Conservation (phyloP, 2,888 invertebrate species). For the Lydus trimaculatus region DNA sequence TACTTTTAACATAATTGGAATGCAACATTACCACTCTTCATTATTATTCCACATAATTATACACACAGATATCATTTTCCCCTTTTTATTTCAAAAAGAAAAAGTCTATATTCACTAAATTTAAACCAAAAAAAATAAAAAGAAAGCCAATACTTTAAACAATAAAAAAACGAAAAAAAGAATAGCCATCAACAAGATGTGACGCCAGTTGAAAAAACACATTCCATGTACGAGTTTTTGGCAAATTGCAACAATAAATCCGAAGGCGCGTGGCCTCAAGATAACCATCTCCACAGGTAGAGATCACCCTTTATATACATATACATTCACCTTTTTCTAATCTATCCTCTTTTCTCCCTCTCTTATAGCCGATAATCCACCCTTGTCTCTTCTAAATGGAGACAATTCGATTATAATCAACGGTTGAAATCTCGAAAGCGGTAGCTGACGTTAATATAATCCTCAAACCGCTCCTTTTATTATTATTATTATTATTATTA, state of each 20-base stretch:
- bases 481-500: not conserved
- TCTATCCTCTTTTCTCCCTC: not conserved
- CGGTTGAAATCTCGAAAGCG: not conserved
- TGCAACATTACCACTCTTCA: not conserved
- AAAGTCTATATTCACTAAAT: no score
- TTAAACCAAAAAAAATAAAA: no score
- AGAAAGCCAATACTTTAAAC: no score
- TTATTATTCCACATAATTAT: not conserved
- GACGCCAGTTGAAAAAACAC: conserved; percentile 38
- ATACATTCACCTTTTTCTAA: not conserved
- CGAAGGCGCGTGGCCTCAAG: conserved; percentile 50
- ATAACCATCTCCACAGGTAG: conserved; percentile 46
- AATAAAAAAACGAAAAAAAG: not conserved
- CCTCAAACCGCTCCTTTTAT: not conserved
- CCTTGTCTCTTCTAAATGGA: not conserved
- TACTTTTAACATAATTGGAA: not conserved
- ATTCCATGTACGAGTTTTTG: conserved; percentile 51
- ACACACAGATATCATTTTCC: not conserved
- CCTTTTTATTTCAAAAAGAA: no score
- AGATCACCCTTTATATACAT: conserved; percentile 5
- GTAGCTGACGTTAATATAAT: conserved; percentile 4
- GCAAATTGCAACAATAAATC: conserved; percentile 56
- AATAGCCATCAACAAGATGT: not conserved
- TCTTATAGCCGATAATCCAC: no score
- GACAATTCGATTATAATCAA: not conserved